Evolutionary conservation across 2,113 vertebrate species (phyloP).

Genomic region (Beaufortia kweichowensis): DNA sequence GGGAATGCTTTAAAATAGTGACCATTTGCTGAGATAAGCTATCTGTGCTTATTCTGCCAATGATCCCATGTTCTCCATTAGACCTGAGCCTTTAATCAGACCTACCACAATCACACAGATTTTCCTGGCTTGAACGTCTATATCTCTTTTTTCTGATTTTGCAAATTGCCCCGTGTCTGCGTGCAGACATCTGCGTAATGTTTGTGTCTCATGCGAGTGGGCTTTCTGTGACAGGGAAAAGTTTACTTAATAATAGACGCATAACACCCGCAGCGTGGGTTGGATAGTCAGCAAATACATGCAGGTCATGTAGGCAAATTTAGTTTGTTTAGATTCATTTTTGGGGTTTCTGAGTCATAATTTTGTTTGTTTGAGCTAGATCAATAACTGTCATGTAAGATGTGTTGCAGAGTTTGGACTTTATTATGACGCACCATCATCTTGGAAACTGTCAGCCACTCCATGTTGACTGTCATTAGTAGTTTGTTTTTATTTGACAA

Average conservation of each 20-base stretch:
- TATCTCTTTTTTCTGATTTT: slow-evolving; percentile 19
- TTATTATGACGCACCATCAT: neutral
- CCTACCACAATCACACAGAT: slow-evolving; percentile 32
- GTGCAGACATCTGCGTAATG: slow-evolving; percentile 22
- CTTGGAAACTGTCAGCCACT: neutral
- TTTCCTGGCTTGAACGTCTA: slow-evolving; percentile 13
- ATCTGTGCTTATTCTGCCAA: slow-evolving; percentile 29
- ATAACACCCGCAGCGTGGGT: too few relatives aligned
- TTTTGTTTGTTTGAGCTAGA: neutral
- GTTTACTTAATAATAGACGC: slow-evolving; percentile 17
- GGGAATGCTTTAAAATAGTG: slow-evolving; percentile 39
- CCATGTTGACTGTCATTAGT: too few relatives aligned
- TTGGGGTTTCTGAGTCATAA: too few relatives aligned
- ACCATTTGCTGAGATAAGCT: slow-evolving; percentile 44
- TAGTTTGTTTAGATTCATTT: neutral
- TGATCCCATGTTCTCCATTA: slow-evolving; percentile 44
- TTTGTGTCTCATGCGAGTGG: slow-evolving; percentile 17
- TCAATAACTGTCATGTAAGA: neutral
- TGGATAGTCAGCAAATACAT: slow-evolving; percentile 23
- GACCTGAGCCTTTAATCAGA: slow-evolving; percentile 47
- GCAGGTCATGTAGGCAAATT: slow-evolving; percentile 13
- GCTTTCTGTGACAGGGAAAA: neutral
- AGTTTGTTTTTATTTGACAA: too few relatives aligned
- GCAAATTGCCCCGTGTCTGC: slow-evolving; percentile 29
- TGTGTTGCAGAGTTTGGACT: neutral